A percentile compares a stretch with the other conserved stretches of the same genome.
phyloP scores from a whole-genome alignment of 2,113 vertebrate species.

The Eonycteris spelaea region DNA sequence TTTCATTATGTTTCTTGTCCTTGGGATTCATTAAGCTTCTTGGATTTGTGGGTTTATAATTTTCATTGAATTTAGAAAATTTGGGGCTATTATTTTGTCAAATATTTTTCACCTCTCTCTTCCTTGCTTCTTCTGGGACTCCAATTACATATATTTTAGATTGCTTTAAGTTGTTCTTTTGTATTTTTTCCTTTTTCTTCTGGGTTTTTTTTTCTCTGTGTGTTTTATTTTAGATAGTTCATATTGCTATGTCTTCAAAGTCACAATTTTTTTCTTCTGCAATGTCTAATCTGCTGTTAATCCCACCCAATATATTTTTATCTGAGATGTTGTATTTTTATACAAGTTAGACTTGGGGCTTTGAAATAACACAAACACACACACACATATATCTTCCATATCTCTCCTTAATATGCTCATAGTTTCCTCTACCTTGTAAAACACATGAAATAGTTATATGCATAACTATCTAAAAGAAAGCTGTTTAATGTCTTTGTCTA shows the following conservation, averaged over 20 bases:
- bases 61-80: not conserved
- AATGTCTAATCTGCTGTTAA: not conserved
- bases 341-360: not conserved
- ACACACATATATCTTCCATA: not conserved
- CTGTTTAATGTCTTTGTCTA: not conserved
- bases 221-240: constrained; percentile 22
- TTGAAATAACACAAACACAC: not conserved
- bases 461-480: not conserved
- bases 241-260: not conserved
- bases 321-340: not conserved
- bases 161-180: not conserved
- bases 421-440: not conserved
- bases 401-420: not conserved
- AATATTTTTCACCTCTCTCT: not conserved
- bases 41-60: not conserved
- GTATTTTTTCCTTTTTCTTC: not conserved
- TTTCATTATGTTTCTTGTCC: not conserved
- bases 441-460: not conserved
- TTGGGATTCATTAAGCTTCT: not conserved
- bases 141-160: not conserved
- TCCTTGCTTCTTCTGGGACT: not conserved
- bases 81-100: not conserved
- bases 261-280: not conserved
- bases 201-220: too few species aligned
- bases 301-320: not conserved